These are phyloP conservation scores for Gnatocerus cornutus DNA, from an alignment of 2,888 invertebrate species.

Conservation along the genomic window DNA sequence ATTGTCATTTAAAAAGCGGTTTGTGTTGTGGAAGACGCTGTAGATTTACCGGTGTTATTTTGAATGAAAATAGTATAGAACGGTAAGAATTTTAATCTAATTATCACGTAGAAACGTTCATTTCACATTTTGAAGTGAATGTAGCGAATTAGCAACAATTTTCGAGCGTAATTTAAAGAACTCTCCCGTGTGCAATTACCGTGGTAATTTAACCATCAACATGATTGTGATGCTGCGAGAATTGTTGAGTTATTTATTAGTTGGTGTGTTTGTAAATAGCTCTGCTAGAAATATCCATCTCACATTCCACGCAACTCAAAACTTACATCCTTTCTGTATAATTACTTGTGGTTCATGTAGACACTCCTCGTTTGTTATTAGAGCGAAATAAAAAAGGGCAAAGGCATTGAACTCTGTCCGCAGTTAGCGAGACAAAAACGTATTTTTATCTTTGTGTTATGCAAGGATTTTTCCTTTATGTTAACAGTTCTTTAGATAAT, in stretches of 20 bases:
- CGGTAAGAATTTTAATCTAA: slow-evolving; percentile 28
- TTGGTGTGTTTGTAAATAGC: slow-evolving; percentile 38
- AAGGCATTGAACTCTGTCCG: slow-evolving; percentile 1
- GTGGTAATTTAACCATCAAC: slow-evolving; percentile 14
- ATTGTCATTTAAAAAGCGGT: slow-evolving; percentile 40
- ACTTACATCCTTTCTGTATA: slow-evolving; percentile 36
- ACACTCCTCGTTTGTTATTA: slow-evolving; percentile 37
- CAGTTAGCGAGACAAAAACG: not conserved
- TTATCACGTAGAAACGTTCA: not conserved
- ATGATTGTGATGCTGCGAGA: slow-evolving; percentile 12
- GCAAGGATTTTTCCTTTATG: not conserved
- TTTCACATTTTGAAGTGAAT: slow-evolving; percentile 1
- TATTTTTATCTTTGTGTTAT: slow-evolving; percentile 4
- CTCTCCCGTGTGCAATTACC: not conserved
- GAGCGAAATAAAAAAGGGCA: slow-evolving; percentile 29
- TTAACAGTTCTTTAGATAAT: slow-evolving; percentile 2
- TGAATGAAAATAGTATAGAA: slow-evolving; percentile 44
- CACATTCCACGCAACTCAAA: slow-evolving; percentile 37
- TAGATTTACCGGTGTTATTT: slow-evolving; percentile 23
- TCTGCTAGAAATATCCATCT: slow-evolving; percentile 17
- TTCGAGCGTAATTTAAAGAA: not conserved
- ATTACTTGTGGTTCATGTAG: slow-evolving; percentile 30
- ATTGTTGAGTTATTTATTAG: slow-evolving; percentile 21
- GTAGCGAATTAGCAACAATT: slow-evolving; percentile 7
- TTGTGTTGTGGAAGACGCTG: slow-evolving; percentile 41